A percentile compares a stretch with the other conserved stretches of the same genome.
Conservation (phyloP, 1,140 invertebrate species). For the Bicyclus anynana region DNA sequence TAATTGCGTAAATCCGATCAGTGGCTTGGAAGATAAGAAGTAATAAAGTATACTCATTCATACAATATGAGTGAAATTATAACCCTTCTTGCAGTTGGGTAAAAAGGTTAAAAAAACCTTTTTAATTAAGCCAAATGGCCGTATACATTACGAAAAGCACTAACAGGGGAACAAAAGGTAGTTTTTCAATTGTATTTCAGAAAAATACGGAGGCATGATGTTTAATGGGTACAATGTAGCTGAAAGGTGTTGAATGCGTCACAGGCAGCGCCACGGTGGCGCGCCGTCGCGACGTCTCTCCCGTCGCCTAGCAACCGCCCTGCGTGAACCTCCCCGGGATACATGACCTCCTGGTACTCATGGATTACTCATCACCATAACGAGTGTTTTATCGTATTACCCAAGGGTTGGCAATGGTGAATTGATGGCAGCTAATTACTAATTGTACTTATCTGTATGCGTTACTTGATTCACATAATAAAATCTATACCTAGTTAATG, state of each 20-base stretch:
- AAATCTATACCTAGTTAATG: too few relatives aligned
- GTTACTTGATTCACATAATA: too few relatives aligned
- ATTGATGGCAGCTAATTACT: background rate
- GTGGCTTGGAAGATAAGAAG: too few relatives aligned
- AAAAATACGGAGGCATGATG: slow-evolving; percentile 1
- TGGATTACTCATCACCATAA: slow-evolving; percentile 15
- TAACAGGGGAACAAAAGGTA: background rate
- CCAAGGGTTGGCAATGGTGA: background rate
- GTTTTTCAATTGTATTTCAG: background rate
- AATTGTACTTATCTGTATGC: too few relatives aligned
- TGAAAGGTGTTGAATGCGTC: slow-evolving; percentile 40
- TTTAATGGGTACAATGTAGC: slow-evolving; percentile 11
- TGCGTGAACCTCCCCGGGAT: slow-evolving; percentile 36
- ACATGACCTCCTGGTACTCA: slow-evolving; percentile 36
- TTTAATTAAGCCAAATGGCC: too few relatives aligned
- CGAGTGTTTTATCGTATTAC: slow-evolving; percentile 10
- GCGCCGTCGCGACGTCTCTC: slow-evolving; percentile 46
- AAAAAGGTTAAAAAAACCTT: too few relatives aligned
- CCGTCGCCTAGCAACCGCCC: slow-evolving; percentile 36
- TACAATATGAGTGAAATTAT: too few relatives aligned
- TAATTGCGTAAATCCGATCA: too few relatives aligned
- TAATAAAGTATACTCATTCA: too few relatives aligned
- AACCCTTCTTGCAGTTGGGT: too few relatives aligned
- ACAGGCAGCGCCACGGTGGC: slow-evolving; percentile 40
- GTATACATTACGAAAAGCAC: too few relatives aligned